Percentiles rank a stretch among this genome's conserved stretches.
These are phyloP conservation scores for Andrena haemorrhoa DNA, from an alignment of 2,888 invertebrate species.

Conservation along the genomic window DNA sequence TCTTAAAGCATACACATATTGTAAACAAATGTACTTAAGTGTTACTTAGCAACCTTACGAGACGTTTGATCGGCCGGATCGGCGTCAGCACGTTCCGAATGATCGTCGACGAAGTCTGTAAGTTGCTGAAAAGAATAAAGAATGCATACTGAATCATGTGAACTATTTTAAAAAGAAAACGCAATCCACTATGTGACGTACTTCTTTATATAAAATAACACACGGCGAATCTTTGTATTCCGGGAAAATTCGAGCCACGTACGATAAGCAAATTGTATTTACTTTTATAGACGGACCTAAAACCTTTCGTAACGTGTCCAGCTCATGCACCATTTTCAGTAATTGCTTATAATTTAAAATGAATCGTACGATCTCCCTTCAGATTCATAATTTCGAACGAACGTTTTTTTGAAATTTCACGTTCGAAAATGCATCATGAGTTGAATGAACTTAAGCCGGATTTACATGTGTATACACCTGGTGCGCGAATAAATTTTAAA, in stretches of 20 bases:
- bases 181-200: conserved; percentile 14
- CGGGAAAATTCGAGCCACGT: conserved; percentile 69
- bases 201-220: conserved; percentile 60
- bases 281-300: conserved; percentile 45
- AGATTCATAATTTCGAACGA: conserved; percentile 2
- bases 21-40: background rate
- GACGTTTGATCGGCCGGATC: conserved; percentile 13
- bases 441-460: background rate
- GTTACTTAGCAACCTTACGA: conserved; percentile 25
- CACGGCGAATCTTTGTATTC: conserved; percentile 52
- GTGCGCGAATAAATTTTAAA: no score
- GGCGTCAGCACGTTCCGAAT: background rate
- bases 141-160: background rate
- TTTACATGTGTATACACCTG: no score
- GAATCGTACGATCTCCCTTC: no score
- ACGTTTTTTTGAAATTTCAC: conserved; percentile 19
- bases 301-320: conserved; percentile 19
- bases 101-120: background rate
- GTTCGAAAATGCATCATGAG: conserved; percentile 39
- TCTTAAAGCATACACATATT: background rate
- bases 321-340: conserved; percentile 16
- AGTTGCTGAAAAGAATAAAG: conserved; percentile 29
- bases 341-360: background rate
- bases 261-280: conserved; percentile 63
- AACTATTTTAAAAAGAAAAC: background rate